Conservation (phyloP, 1,140 invertebrate species). For the Lutraria rhynchaena region DNA sequence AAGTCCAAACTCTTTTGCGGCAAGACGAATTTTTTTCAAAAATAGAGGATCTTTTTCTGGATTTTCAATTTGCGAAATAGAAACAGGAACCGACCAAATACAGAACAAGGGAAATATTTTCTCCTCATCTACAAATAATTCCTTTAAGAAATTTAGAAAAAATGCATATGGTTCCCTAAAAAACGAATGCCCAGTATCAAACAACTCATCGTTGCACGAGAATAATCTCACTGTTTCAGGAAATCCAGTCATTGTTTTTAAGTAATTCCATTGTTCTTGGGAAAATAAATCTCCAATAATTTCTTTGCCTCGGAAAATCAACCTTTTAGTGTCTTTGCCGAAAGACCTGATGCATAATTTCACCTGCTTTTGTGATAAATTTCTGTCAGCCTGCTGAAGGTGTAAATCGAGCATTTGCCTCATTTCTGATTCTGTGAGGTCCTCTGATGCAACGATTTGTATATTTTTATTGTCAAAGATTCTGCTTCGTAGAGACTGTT, state of each 20-base stretch:
- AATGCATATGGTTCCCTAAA: slow-evolving; percentile 20
- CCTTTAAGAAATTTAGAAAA: slow-evolving; percentile 9
- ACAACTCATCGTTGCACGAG: slow-evolving; percentile 1
- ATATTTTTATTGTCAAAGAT: slow-evolving; percentile 25
- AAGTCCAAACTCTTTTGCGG: neutral
- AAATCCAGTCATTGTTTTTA: slow-evolving; percentile 18
- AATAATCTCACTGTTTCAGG: slow-evolving; percentile 37
- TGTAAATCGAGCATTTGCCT: slow-evolving; percentile 6
- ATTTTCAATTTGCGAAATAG: neutral
- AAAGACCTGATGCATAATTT: neutral
- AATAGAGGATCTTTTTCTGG: neutral
- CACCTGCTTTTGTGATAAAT: neutral
- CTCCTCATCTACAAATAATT: slow-evolving; percentile 2
- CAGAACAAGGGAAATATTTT: slow-evolving; percentile 12
- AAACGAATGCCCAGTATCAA: slow-evolving; percentile 1
- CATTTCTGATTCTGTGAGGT: slow-evolving; percentile 20
- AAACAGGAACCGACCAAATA: neutral
- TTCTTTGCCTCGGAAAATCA: too few relatives aligned
- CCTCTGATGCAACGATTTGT: neutral
- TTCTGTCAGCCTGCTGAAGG: neutral
- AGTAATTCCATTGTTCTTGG: too few relatives aligned
- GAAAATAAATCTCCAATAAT: too few relatives aligned
- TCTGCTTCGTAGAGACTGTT: neutral
- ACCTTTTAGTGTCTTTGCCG: too few relatives aligned
- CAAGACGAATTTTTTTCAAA: neutral